These are phyloP conservation scores for Butastur rufipennis DNA, from an alignment of 2,113 vertebrate species.

Conservation along the genomic window DNA sequence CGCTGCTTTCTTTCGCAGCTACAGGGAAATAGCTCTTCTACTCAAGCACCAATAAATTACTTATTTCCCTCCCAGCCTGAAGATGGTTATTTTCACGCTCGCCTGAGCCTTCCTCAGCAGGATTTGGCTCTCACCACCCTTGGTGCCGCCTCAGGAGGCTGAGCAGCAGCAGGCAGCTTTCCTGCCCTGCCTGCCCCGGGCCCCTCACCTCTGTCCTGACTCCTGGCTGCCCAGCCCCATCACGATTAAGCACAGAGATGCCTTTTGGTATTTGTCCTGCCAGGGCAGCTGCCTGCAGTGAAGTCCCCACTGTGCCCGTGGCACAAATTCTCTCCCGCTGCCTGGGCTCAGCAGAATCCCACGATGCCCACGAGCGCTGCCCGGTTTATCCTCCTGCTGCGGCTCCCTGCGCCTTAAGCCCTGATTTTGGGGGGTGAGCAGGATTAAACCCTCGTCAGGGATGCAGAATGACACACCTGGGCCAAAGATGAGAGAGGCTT, in stretches of 20 bases:
- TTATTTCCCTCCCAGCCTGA: not conserved
- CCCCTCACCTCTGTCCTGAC: not conserved
- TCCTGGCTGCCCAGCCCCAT: not conserved
- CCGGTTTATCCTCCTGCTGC: not conserved
- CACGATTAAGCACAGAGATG: not conserved
- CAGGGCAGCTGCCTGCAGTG: not conserved
- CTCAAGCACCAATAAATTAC: not conserved
- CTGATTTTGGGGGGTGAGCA: not conserved
- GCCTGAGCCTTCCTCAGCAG: not conserved
- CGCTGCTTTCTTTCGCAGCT: not conserved
- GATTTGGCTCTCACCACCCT: not conserved
- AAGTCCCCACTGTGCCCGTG: not conserved
- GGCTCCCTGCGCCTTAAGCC: not conserved
- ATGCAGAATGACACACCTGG: rapidly evolving
- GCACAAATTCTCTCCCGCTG: not conserved
- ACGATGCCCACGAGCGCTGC: rapidly evolving
- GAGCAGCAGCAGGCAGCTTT: not conserved
- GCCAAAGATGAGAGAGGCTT: not conserved
- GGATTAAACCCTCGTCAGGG: rapidly evolving
- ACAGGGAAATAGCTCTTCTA: not conserved
- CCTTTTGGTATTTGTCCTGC: not conserved
- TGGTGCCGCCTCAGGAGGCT: rapidly evolving
- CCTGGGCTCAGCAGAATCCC: not conserved
- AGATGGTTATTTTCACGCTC: not conserved
- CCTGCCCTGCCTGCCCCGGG: rapidly evolving